Evolutionary conservation across 2,113 vertebrate species (phyloP).

Genomic region (Muntiacus muntjak): DNA sequence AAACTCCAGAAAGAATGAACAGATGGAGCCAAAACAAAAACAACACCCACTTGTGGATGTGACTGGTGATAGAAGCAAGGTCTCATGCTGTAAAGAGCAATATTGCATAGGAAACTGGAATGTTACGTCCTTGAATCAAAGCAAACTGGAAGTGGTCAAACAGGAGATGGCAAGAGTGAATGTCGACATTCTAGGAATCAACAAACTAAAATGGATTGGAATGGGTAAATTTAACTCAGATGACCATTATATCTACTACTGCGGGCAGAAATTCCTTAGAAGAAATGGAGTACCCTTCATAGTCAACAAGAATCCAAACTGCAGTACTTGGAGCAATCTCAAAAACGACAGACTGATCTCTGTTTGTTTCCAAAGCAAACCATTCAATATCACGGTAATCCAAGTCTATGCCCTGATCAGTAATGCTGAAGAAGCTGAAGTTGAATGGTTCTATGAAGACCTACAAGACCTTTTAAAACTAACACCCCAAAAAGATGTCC

Average conservation of each 20-base stretch:
- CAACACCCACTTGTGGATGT: not conserved
- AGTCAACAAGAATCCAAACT: not conserved
- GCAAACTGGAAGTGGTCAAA: not conserved
- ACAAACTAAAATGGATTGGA: not conserved
- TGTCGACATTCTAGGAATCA: not conserved
- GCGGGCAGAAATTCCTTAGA: not conserved
- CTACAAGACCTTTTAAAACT: not conserved
- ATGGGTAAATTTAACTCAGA: not conserved
- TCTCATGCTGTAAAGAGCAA: not conserved
- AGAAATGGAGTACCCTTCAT: not conserved
- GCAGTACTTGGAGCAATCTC: not conserved
- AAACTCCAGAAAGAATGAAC: not conserved
- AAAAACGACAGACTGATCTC: rapidly evolving
- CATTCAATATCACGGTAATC: rapidly evolving
- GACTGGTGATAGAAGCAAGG: not conserved
- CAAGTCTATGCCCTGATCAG: not conserved
- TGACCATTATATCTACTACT: not conserved
- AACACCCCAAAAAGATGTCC: not conserved
- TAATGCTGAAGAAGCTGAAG: not conserved
- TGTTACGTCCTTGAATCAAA: not conserved
- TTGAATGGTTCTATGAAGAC: not conserved
- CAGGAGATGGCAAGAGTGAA: not conserved
- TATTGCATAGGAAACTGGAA: not conserved
- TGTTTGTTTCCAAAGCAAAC: not conserved
- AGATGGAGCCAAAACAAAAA: not conserved